Percentiles rank a stretch among this genome's conserved stretches.
Conservation (phyloP, 2,888 invertebrate genomes). For the Folsomia candida region DNA sequence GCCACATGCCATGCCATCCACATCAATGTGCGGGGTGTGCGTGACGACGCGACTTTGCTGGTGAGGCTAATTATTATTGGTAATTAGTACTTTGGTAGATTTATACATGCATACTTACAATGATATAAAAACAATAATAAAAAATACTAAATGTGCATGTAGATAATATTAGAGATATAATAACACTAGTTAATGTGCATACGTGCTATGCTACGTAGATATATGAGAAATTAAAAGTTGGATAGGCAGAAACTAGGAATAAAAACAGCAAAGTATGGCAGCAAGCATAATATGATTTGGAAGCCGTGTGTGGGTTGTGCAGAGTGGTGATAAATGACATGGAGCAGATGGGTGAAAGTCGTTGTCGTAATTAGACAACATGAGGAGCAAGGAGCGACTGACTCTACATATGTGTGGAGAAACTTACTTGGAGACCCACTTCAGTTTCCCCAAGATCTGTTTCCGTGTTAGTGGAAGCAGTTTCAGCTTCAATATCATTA, state of each 20-base stretch:
- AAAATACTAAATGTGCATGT: neutral
- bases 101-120: too few species aligned
- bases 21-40: neutral
- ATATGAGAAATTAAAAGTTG: too few species aligned
- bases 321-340: neutral
- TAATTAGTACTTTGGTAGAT: too few species aligned
- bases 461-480: constrained; percentile 53
- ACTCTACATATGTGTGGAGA: neutral
- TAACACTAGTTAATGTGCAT: neutral
- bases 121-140: neutral
- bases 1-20: neutral
- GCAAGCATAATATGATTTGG: too few species aligned
- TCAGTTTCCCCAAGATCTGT: constrained; percentile 64
- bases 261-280: neutral
- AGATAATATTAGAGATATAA: neutral
- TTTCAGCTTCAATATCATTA: constrained; percentile 57
- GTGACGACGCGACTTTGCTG: too few species aligned
- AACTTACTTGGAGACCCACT: constrained; percentile 51
- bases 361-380: neutral
- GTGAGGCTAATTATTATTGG: too few species aligned
- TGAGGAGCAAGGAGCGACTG: neutral
- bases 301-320: neutral
- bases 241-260: too few species aligned
- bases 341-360: neutral
- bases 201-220: too few species aligned